Evolutionary conservation across 2,797 vertebrate species (phyloP).

Genomic region (Enteromius paludinosus): DNA sequence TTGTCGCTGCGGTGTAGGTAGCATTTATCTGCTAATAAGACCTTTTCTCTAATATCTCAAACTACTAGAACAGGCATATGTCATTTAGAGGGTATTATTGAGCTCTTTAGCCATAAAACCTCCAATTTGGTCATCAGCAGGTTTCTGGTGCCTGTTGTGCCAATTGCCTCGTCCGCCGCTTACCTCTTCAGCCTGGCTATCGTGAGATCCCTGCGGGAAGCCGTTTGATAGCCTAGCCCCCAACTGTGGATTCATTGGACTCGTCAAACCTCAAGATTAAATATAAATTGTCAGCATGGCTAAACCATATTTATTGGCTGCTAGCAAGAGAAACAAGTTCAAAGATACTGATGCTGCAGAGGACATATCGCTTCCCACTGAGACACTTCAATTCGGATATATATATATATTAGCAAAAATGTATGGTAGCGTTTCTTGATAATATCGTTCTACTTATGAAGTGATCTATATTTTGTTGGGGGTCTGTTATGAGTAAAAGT

Average conservation of each 20-base stretch:
- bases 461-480: background rate
- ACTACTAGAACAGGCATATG: slow-evolving; percentile 54
- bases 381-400: background rate
- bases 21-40: slow-evolving; percentile 73
- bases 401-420: background rate
- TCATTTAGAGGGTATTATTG: slow-evolving; percentile 74
- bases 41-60: slow-evolving; percentile 69
- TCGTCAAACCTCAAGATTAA: slow-evolving; percentile 85
- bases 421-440: background rate
- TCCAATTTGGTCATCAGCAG: slow-evolving; percentile 65
- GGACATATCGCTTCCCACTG: background rate
- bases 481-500: background rate
- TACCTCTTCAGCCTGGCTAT: slow-evolving; percentile 70
- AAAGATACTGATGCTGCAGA: slow-evolving; percentile 59
- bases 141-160: slow-evolving; percentile 68
- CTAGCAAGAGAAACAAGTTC: slow-evolving; percentile 67
- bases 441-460: background rate
- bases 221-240: slow-evolving; percentile 86
- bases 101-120: slow-evolving; percentile 69
- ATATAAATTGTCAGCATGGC: slow-evolving; percentile 87
- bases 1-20: slow-evolving; percentile 82
- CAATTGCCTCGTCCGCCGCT: slow-evolving; percentile 72
- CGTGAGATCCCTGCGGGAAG: slow-evolving; percentile 87
- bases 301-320: slow-evolving; percentile 80
- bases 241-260: slow-evolving; percentile 86